These are phyloP conservation scores for Caenorhabditis elegans DNA, from an alignment of 1,140 invertebrate genomes.

Conservation along the genomic window DNA sequence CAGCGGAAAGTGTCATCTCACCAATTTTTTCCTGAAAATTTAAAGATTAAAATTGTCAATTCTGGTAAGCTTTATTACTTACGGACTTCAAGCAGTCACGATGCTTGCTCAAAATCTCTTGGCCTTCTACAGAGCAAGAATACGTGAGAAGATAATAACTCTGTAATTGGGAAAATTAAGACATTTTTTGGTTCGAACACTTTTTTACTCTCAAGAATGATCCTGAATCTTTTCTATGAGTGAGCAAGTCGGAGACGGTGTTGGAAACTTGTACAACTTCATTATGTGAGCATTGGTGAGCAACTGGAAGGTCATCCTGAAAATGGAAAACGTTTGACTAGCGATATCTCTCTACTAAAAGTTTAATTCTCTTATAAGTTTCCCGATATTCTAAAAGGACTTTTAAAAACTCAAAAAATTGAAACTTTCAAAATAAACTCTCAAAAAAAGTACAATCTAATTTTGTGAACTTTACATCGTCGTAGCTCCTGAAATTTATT, in stretches of 20 bases:
- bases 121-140: conserved; percentile 63
- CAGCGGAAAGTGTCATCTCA: conserved; percentile 66
- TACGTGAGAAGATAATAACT: conserved; percentile 66
- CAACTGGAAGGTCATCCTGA: conserved; percentile 62
- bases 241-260: conserved; percentile 64
- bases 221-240: conserved; percentile 64
- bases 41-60: background rate
- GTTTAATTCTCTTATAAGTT: too few species aligned
- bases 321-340: too few species aligned
- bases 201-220: conserved; percentile 56
- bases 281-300: conserved; percentile 57
- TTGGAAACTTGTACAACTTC: conserved; percentile 65
- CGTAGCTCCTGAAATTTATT: too few species aligned
- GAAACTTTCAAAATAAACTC: too few species aligned
- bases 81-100: conserved; percentile 55
- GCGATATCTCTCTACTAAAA: too few species aligned
- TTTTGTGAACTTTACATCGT: too few species aligned
- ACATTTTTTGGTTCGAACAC: too few species aligned
- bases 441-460: too few species aligned
- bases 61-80: background rate
- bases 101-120: conserved; percentile 60
- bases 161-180: background rate
- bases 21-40: conserved; percentile 58
- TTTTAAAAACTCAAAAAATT: too few species aligned
- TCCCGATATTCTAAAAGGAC: too few species aligned